phyloP scores from a whole-genome alignment of 2,797 vertebrate genomes.

The Esox lucius region DNA sequence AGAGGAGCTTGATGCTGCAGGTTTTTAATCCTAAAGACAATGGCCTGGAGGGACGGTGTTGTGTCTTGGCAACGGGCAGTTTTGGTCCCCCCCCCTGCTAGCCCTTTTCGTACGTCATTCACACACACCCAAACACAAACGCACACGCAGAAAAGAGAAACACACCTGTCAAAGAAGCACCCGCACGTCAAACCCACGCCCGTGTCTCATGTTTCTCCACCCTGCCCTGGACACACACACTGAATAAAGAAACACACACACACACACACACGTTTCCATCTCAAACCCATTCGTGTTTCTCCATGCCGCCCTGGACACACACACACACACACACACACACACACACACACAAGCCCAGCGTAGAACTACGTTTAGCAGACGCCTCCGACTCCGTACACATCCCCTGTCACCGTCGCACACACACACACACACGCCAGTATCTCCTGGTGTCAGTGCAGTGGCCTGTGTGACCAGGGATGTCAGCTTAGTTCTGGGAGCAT shows the following conservation, averaged over 20 bases:
- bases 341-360: neutral
- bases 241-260: too few relatives aligned
- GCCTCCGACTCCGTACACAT: neutral
- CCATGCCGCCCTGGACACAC: too few relatives aligned
- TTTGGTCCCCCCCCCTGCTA: neutral
- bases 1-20: too few relatives aligned
- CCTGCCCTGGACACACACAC: neutral
- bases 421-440: constrained; percentile 38
- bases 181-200: constrained; percentile 3
- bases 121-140: constrained; percentile 12
- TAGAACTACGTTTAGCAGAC: too few relatives aligned
- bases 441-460: constrained; percentile 57
- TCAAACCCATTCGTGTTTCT: too few relatives aligned
- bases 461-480: constrained; percentile 62
- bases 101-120: constrained; percentile 2
- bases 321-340: constrained; percentile 9
- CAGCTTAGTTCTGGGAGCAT: constrained; percentile 55
- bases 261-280: neutral
- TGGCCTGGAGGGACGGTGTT: neutral
- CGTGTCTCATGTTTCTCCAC: neutral
- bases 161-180: constrained; percentile 7
- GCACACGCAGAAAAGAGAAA: constrained; percentile 13
- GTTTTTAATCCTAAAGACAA: constrained; percentile 13
- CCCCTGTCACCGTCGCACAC: too few relatives aligned
- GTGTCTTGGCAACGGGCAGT: neutral